phyloP scores from a whole-genome alignment of 2,888 invertebrate genomes.

The Orchestes rusci region DNA sequence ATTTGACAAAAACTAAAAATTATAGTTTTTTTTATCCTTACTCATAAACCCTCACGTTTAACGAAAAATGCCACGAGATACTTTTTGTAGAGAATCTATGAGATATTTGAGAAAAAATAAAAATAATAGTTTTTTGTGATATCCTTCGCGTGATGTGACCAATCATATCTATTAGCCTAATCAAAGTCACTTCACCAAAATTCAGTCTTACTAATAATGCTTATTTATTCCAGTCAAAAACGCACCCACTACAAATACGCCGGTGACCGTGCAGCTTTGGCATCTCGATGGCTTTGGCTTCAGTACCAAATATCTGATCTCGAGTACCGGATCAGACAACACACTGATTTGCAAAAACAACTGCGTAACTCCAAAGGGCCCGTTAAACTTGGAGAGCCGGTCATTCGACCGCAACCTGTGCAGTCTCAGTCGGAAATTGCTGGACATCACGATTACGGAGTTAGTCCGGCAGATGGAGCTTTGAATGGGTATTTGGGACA shows the following conservation, averaged over 20 bases:
- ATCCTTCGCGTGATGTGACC: too few relatives aligned
- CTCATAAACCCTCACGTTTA: too few relatives aligned
- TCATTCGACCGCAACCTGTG: constrained; percentile 39
- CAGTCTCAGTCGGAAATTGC: constrained; percentile 21
- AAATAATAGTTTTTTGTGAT: too few relatives aligned
- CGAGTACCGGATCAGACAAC: constrained; percentile 84
- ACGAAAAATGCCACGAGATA: too few relatives aligned
- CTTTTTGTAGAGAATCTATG: too few relatives aligned
- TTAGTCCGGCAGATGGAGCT: constrained; percentile 38
- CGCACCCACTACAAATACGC: constrained; percentile 79
- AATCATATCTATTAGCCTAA: too few relatives aligned
- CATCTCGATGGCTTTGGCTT: constrained; percentile 85
- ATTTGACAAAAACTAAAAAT: too few relatives aligned
- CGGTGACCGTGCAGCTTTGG: constrained; percentile 71
- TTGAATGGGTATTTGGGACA: constrained; percentile 61
- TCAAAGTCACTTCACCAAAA: too few relatives aligned
- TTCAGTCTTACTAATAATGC: too few relatives aligned
- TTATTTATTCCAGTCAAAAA: constrained; percentile 61
- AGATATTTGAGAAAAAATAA: too few relatives aligned
- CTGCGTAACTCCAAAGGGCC: constrained; percentile 55
- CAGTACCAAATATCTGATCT: constrained; percentile 88
- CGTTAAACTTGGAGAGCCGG: constrained; percentile 45
- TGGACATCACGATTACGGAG: constrained; percentile 23
- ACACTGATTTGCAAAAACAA: constrained; percentile 71
- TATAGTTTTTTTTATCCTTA: too few relatives aligned